Evolutionary conservation across 2,888 invertebrate genomes (phyloP), one percentile per base, ranked within the genome.

Genomic region (Drosophila paranaensis): DNA sequence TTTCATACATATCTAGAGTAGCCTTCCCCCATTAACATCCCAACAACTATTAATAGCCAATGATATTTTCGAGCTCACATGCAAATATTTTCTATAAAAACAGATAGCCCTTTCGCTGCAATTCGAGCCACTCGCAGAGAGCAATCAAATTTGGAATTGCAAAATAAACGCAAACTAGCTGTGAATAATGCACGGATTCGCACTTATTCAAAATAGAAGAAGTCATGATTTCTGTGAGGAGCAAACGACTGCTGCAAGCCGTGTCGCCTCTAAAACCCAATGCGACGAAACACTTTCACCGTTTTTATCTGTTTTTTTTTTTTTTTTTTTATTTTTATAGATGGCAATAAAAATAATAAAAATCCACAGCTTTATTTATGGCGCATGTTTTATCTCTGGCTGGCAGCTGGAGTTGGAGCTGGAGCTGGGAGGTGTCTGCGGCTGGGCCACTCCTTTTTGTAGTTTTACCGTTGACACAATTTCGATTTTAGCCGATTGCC

Each of bases 371-470:
- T 67, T 64, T 77, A 80, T 77, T 77, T 77, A 77, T 77, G 80
- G 76, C 54, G 63, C 48, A 54, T 75, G 57, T 71, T 66, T 66
- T 79, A 63, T 75, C 63, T 63, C 46, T 50, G 61, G 11, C 51
- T 13, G 55, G 46, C 61, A 61, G 16, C 54, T 2, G 25, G 27
- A 11, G 30, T 43, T 16, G 30, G 10, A 10, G 43, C 30, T 20
- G 48, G n/a, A n/a, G 46, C 53, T 39, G 37, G 39, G 9, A 3
- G 60, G 39, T 11, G 30, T 40, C 25, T 67, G 60, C 40, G 56
- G 33, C 45, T 35, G 60, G 73, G 88, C 40, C 74, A 74, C 85
- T 74, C 82, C 82, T 66, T 78, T 87, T 84, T 78, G 79, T 71
- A 81, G 82, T 88, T 65, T 64, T 35, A 66, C 50, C 66, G 79